Evolutionary conservation across 2,113 vertebrate genomes (phyloP).

Genomic region (Myrmecophaga tridactyla): DNA sequence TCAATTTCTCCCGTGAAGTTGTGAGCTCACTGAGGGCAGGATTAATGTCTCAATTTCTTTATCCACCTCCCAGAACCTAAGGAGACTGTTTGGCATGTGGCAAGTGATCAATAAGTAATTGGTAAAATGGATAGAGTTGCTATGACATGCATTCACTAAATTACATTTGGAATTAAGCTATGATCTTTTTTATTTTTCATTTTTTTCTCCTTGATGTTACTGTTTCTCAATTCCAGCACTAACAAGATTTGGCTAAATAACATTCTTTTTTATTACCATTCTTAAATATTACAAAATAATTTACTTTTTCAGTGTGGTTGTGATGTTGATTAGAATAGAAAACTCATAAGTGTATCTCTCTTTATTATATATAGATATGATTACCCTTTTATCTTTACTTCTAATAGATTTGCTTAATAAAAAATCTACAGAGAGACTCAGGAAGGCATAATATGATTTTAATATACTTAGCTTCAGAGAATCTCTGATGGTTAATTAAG

Average conservation of each 20-base stretch:
- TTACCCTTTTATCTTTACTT: constrained; percentile 75
- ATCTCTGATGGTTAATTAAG: constrained; percentile 85
- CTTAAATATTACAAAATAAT: constrained; percentile 77
- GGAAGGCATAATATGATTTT: constrained; percentile 78
- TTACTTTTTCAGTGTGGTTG: constrained; percentile 63
- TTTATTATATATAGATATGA: constrained; percentile 75
- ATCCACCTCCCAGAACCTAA: background rate
- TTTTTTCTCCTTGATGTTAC: constrained; percentile 14
- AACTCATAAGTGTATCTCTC: constrained; percentile 68
- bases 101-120: background rate
- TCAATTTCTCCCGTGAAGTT: background rate
- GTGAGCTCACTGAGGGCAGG: background rate
- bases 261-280: constrained; percentile 67
- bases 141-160: constrained; percentile 15
- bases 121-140: background rate
- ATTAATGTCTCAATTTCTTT: background rate
- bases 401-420: constrained; percentile 80
- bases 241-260: constrained; percentile 71
- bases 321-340: constrained; percentile 47
- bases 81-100: background rate
- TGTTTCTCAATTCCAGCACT: constrained; percentile 58
- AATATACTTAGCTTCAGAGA: constrained; percentile 81
- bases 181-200: constrained; percentile 19
- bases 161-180: constrained; percentile 56
- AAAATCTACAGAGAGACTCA: constrained; percentile 76